Evolutionary conservation across 1,140 invertebrate genomes (phyloP).

Genomic region (Pseudachorutes palmiensis): DNA sequence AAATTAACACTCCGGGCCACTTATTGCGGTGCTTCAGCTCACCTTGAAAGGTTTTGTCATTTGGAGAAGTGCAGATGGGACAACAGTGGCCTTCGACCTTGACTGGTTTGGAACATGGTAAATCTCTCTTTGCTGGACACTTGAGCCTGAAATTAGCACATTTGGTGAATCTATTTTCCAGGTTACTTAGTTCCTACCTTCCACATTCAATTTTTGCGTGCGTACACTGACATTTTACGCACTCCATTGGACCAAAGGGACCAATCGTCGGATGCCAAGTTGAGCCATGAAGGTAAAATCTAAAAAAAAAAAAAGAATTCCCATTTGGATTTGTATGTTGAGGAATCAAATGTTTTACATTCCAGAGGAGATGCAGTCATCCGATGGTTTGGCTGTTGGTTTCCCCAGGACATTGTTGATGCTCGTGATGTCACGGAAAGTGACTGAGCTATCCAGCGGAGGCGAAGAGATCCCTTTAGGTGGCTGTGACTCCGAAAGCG

Average conservation of each 20-base stretch:
- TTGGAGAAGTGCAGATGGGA: constrained; percentile 35
- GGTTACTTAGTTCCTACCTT: constrained; percentile 40
- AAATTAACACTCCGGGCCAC: too few species aligned
- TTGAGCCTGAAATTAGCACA: constrained; percentile 32
- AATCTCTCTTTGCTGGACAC: constrained; percentile 39
- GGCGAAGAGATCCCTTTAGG: background rate
- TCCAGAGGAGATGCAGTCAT: constrained; percentile 33
- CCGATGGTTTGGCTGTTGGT: constrained; percentile 7
- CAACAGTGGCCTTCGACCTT: constrained; percentile 42
- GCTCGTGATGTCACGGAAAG: constrained; percentile 15
- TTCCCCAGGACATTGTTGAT: background rate
- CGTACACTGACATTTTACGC: constrained; percentile 40
- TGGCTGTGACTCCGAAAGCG: background rate
- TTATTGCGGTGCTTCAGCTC: too few species aligned
- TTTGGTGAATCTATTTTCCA: constrained; percentile 34
- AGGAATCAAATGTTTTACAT: constrained; percentile 17
- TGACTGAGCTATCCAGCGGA: constrained; percentile 12
- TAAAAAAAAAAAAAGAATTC: constrained; percentile 16
- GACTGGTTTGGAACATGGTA: constrained; percentile 41
- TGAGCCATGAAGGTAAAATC: constrained; percentile 41
- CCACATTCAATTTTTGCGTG: constrained; percentile 40
- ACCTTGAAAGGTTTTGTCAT: constrained; percentile 6
- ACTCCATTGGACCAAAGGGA: constrained; percentile 43
- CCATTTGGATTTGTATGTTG: background rate
- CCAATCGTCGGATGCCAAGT: constrained; percentile 44